These are phyloP conservation scores for Brachypodius melanocephalos DNA, from an alignment of 2,113 vertebrate species.

Conservation along the genomic window DNA sequence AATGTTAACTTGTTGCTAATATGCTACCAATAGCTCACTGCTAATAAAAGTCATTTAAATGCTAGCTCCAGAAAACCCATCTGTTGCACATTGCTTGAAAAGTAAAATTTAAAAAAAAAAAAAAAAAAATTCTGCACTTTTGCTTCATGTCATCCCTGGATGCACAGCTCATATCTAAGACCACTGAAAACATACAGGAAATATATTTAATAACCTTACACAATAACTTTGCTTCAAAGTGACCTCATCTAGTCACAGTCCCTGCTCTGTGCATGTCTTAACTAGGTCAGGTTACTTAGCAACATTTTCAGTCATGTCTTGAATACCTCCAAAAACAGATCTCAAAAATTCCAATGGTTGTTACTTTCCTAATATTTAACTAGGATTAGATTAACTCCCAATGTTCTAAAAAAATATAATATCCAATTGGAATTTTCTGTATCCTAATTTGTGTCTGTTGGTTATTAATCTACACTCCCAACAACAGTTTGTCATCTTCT, in stretches of 20 bases:
- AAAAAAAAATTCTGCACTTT: background rate
- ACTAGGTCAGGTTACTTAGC: background rate
- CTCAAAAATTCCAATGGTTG: background rate
- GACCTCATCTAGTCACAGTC: background rate
- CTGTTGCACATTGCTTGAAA: background rate
- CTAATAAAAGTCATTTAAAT: constrained; percentile 31
- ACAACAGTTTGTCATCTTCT: background rate
- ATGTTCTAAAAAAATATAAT: background rate
- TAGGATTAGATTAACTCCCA: background rate
- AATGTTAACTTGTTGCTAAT: background rate
- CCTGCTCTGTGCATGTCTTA: background rate
- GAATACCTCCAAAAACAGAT: background rate
- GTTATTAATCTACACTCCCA: background rate
- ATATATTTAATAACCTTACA: background rate
- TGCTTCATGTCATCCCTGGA: background rate
- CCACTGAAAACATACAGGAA: background rate
- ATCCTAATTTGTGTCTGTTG: background rate
- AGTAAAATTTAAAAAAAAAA: background rate
- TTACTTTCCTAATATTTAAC: background rate
- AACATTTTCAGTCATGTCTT: background rate
- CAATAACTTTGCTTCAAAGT: background rate
- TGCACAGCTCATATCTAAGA: background rate
- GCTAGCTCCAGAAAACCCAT: background rate
- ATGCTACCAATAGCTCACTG: background rate
- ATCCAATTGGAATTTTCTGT: background rate